Evolutionary conservation across 2,888 invertebrate genomes (phyloP).

Genomic region (Seladonia tumulorum): DNA sequence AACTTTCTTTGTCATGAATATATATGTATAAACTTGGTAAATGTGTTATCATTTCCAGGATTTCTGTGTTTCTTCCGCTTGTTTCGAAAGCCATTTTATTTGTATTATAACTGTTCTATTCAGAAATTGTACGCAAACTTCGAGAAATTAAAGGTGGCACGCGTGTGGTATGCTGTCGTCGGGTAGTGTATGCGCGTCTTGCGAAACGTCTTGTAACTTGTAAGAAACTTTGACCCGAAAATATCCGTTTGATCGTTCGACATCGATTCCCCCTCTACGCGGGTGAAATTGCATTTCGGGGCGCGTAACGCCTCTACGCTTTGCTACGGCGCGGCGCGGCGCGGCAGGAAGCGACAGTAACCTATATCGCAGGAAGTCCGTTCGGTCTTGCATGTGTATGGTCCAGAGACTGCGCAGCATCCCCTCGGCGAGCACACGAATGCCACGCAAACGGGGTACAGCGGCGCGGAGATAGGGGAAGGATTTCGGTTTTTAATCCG

Average conservation of each 20-base stretch:
- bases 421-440: conserved; percentile 21
- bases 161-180: background rate
- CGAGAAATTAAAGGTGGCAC: too few relatives aligned
- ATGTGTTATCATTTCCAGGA: background rate
- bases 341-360: background rate
- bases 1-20: too few relatives aligned
- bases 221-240: conserved; percentile 3
- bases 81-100: background rate
- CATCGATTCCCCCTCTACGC: background rate
- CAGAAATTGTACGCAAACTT: background rate
- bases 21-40: background rate
- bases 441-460: conserved; percentile 26
- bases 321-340: background rate
- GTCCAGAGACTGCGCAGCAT: conserved; percentile 68
- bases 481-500: conserved; percentile 81
- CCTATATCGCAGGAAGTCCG: conserved; percentile 42
- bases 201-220: background rate
- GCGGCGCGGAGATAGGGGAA: conserved; percentile 61
- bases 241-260: background rate
- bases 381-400: conserved; percentile 32
- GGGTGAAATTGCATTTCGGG: background rate
- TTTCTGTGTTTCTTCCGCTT: background rate
- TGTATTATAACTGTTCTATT: background rate
- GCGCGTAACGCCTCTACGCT: background rate
- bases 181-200: background rate